Evolutionary conservation across 1,140 invertebrate species (phyloP), one percentile per base, ranked within the genome.

Genomic region (Euura lappo): DNA sequence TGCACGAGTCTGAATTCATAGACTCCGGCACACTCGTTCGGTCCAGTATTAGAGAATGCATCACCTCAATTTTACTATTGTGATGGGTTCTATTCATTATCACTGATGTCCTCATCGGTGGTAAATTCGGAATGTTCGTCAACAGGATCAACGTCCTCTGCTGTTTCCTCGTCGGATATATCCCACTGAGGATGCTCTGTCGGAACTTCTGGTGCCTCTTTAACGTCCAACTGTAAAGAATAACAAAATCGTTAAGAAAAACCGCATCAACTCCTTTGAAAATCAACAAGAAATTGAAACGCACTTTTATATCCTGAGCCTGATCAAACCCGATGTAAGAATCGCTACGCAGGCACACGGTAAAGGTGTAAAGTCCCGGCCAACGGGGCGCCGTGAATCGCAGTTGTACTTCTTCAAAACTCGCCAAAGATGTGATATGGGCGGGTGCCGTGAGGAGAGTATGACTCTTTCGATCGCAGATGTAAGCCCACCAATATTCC

Each of bases 401-500:
- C 72, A 99, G 89, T 85, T 98, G 96, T 75, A 99, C 91, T 90
- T 98, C 93, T 86, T 96, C 94, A 72, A 90, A 87, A 78, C 93
- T 90, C 44, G 94, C 91, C 60, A 97, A 88, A 82, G 93, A 93
- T 44, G 95, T 97, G n/a, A 99, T 92, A 78, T 98, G 93, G 83
- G 95, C 94, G 64, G 98, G 97, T 69, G 95, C 93, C 60, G 98
- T 98, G 42, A 99, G 91, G 68, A 99, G 87, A 68, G 94, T 94
- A 76, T 93, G 92, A 74, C 93, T 95, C 87, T 99, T 99, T 72
- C 95, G 92, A 88, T 99, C 98, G 85, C 95, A 95, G 73, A 99
- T 93, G 86, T 99, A 99, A 43, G 98, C 94, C 97, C 98, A 99
- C 98, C 98, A 99, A 85, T 96, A 99, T 87, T 99, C 98, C 85